Conservation (phyloP, 2,797 vertebrate genomes). For the Lophius americanus region DNA sequence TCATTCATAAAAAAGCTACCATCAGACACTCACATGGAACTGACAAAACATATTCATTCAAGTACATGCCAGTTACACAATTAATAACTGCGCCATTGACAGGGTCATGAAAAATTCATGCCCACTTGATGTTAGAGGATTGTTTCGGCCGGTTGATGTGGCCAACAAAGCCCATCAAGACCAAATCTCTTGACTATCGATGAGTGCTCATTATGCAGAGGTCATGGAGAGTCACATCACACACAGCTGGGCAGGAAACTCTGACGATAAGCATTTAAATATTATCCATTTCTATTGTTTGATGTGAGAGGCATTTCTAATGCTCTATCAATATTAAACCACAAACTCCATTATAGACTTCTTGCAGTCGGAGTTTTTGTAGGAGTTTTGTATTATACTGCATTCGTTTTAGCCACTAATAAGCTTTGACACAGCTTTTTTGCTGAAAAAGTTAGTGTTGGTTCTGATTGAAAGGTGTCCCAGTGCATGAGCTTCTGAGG, state of each 20-base stretch:
- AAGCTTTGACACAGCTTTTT: too few relatives aligned
- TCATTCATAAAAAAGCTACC: slow-evolving; percentile 62
- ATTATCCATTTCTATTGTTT: not conserved
- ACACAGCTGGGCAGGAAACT: slow-evolving; percentile 2
- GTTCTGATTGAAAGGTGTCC: too few relatives aligned
- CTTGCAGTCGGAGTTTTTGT: too few relatives aligned
- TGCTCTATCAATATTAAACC: not conserved
- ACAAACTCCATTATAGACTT: too few relatives aligned
- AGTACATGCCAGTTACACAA: slow-evolving; percentile 51
- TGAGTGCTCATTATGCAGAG: slow-evolving; percentile 34
- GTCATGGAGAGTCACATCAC: slow-evolving; percentile 31
- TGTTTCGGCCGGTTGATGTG: slow-evolving; percentile 37
- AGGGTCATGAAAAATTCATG: slow-evolving; percentile 62
- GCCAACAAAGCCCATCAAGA: slow-evolving; percentile 40
- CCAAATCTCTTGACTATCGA: slow-evolving; percentile 41
- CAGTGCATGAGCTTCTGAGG: too few relatives aligned
- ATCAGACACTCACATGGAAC: slow-evolving; percentile 60
- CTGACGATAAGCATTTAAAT: slow-evolving; percentile 1
- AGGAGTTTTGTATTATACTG: too few relatives aligned
- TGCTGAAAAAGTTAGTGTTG: too few relatives aligned
- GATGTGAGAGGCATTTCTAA: not conserved
- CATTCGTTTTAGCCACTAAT: too few relatives aligned
- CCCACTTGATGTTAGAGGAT: slow-evolving; percentile 36
- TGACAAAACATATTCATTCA: slow-evolving; percentile 43
- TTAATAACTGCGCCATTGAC: slow-evolving; percentile 29